Base-by-base conservation (phyloP, 1,140 invertebrate species). In the Hycleus cichorii region DNA sequence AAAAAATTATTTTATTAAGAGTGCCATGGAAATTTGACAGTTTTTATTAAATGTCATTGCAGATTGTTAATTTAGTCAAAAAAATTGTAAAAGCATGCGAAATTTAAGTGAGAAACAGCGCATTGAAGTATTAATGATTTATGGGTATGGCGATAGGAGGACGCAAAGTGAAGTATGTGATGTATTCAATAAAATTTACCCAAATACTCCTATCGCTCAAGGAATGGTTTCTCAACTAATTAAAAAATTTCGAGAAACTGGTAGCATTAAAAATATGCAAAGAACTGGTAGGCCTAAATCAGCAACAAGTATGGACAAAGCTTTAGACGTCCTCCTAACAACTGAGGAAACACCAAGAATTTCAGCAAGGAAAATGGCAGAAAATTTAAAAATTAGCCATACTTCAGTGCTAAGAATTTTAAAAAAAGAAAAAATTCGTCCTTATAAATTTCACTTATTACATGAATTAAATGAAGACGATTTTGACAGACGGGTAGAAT, bases 401-500 rank as follows among this genome's bases (percentile, higher is more conserved):
- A 47, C 46, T 47, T 47, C 46, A 47, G 18, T 47, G 46, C 46
- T 47, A 26, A 47, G 46, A 47, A 47, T 47, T 47, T n/a, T n/a
- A 5, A 45, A 45, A 45, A 45, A 45, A 45, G 12, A 45, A 24
- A 45, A 47, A 47, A 3, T 12, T 47, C 10, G 18, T 47, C 46
- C 46, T 47, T 47, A 47, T 47, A 47, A 53, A 12, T 1, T 53
- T 44, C 50, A 42, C 1, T 45, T 53, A 44, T 3, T 32, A 32
- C 27, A 50, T 4, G 26, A 50, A 50, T 50, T 50, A 18, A 55
- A 47, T 39, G 53, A 55, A 26, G 44, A 55, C 43, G 53, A 55
- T 46, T 38, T 25, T 43, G 44, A 55, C 24, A 40, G 53, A 24
- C 43, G 53, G 8, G 12, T 39, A 39, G 39, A 55, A 43, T 47